phyloP scores from a whole-genome alignment of 2,888 invertebrate species.

The Sesamia inferens region DNA sequence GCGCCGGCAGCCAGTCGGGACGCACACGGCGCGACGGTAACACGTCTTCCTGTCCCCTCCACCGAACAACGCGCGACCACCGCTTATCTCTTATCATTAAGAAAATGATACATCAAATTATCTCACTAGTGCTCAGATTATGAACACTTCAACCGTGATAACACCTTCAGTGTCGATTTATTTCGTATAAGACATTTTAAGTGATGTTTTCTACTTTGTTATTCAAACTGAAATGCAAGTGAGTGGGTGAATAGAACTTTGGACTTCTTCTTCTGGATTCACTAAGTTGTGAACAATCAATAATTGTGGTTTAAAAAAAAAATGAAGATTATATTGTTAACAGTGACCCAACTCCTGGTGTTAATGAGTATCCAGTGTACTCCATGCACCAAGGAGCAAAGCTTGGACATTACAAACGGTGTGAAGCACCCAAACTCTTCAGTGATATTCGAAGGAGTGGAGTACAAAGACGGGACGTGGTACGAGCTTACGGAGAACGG shows the following conservation, averaged over 20 bases:
- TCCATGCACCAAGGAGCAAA: conserved; percentile 77
- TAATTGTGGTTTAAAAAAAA: conserved; percentile 54
- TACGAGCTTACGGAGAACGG: conserved; percentile 74
- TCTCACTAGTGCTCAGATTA: conserved; percentile 82
- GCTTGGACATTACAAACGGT: conserved; percentile 81
- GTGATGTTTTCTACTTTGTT: conserved; percentile 26
- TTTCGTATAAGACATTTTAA: conserved; percentile 58
- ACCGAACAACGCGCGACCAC: conserved; percentile 58
- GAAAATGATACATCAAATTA: conserved; percentile 86
- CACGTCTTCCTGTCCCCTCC: conserved; percentile 47
- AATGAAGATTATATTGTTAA: conserved; percentile 70
- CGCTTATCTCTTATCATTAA: conserved; percentile 80
- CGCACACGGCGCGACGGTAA: conserved; percentile 45
- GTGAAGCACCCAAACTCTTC: conserved; percentile 73
- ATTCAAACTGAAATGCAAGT: conserved; percentile 41
- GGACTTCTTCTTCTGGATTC: conserved; percentile 22
- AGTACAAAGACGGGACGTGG: conserved; percentile 76
- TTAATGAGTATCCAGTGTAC: conserved; percentile 63
- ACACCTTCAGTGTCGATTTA: conserved; percentile 63
- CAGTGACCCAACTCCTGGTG: conserved; percentile 59
- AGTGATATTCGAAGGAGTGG: conserved; percentile 75
- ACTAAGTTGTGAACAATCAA: conserved; percentile 40
- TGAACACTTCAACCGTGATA: conserved; percentile 77
- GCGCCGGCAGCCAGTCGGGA: conserved; percentile 52
- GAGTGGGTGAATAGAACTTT: conserved; percentile 20